These are phyloP conservation scores for Helleia helle DNA, from an alignment of 2,888 invertebrate species.

Conservation along the genomic window DNA sequence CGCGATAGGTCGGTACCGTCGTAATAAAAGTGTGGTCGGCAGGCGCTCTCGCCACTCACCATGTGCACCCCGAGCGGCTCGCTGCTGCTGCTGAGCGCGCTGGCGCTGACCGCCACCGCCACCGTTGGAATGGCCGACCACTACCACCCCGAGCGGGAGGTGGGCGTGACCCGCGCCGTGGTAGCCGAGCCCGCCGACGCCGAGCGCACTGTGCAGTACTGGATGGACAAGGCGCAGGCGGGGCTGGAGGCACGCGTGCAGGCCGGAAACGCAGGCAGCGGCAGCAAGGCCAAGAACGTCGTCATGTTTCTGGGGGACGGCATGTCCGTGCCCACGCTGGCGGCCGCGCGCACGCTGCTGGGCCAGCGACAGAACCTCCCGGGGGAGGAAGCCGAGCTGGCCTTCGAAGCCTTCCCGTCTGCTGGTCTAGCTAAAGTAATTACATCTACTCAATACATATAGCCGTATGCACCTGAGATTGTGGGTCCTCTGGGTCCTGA, in stretches of 20 bases:
- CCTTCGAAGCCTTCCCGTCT: constrained; percentile 77
- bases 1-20: background rate
- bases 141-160: background rate
- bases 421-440: constrained; percentile 76
- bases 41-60: background rate
- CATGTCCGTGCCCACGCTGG: constrained; percentile 80
- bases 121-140: background rate
- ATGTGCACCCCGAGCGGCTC: background rate
- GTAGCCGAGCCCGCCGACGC: background rate
- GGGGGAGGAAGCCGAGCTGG: constrained; percentile 75
- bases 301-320: constrained; percentile 84
- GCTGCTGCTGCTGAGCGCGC: background rate
- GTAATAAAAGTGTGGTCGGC: background rate
- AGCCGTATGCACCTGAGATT: no score
- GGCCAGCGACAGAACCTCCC: constrained; percentile 69
- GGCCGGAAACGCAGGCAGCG: constrained; percentile 5
- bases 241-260: background rate
- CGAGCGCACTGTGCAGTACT: background rate
- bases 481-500: no score
- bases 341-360: constrained; percentile 76
- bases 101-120: background rate
- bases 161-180: background rate
- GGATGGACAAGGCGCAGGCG: background rate
- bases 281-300: constrained; percentile 56
- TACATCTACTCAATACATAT: no score